Evolutionary conservation across 2,797 vertebrate genomes (phyloP), one percentile per base, ranked within the genome.

Genomic region (Calcarius lapponicus): DNA sequence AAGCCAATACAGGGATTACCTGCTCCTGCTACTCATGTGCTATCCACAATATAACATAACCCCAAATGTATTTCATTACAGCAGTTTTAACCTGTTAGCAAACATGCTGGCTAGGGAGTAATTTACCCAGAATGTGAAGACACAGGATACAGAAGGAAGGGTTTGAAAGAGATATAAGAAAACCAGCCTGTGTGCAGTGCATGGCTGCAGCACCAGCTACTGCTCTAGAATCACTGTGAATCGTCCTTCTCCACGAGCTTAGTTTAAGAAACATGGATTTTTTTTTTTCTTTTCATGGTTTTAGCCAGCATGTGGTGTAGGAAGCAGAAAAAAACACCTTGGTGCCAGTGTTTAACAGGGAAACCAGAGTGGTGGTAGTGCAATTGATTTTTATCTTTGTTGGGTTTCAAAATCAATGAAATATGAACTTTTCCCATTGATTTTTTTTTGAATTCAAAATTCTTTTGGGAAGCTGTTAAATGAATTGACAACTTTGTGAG

Each of bases 401-500:
- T 95, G 18, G 76, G 48, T 88, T 95, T 92, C 74, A 80, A 85
- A 94, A 94, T 96, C 92, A 84, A 73, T 95, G 64, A 85, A 84
- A 88, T 73, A 82, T 50, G 80, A 90, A 62, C 51, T 92, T 95
- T 94, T 66, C 40, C 60, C 34, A 93, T 95, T 57, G 74, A 88
- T 76, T 90, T 92, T 51, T 50, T 48, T 90, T 60, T 31, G 4
- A 91, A 93, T 94, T 90, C 38, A 69, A 17, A 88, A 92, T 88
- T 6, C 88, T 89, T 93, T 93, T 18, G 67, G 71, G 78, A 96
- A 95, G 79, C 67, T 82, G 47, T 87, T 91, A 93, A 91, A 93
- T 89, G 73, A 90, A 93, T 93, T 60, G 58, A 83, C n/a, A 91
- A 40, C 38, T 83, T 81, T 66, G 62, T 62, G 54, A 86, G 47